Conservation (phyloP, 2,888 invertebrate genomes). For the Yponomeuta cagnagella region DNA sequence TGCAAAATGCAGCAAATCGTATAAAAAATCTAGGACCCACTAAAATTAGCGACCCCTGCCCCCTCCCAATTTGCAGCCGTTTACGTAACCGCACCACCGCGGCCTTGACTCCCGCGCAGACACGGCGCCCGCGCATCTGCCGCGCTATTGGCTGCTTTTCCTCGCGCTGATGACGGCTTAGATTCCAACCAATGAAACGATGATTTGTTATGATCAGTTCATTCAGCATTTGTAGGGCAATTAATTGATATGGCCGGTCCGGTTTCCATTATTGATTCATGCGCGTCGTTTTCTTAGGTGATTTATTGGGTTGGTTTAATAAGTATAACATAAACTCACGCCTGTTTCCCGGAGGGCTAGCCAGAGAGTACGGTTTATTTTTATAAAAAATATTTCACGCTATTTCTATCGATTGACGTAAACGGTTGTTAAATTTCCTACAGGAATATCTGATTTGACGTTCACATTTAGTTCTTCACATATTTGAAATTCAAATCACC, state of each 20-base stretch:
- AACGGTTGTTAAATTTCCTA: not conserved
- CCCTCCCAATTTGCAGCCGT: conserved; percentile 34
- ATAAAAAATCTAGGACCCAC: conserved; percentile 26
- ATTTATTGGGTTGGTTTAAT: not conserved
- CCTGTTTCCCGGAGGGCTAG: no score
- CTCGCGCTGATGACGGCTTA: not conserved
- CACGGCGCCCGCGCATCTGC: conserved; percentile 1
- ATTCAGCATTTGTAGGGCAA: not conserved
- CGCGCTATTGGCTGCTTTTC: conserved; percentile 2
- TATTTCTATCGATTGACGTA: not conserved
- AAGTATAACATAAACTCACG: no score
- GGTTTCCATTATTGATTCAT: not conserved
- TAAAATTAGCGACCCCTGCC: conserved; percentile 63
- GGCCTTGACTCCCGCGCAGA: conserved; percentile 73
- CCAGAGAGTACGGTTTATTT: no score
- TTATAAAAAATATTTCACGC: no score
- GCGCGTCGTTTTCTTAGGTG: not conserved
- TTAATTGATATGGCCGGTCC: not conserved
- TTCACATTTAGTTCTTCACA: not conserved
- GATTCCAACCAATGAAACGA: conserved; percentile 11
- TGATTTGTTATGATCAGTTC: conserved; percentile 3
- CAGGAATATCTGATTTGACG: not conserved
- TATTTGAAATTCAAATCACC: not conserved
- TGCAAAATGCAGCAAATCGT: not conserved
- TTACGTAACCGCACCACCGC: conserved; percentile 64